These are phyloP conservation scores for Furcifer pardalis DNA, from an alignment of 2,797 vertebrate species.

Conservation along the genomic window DNA sequence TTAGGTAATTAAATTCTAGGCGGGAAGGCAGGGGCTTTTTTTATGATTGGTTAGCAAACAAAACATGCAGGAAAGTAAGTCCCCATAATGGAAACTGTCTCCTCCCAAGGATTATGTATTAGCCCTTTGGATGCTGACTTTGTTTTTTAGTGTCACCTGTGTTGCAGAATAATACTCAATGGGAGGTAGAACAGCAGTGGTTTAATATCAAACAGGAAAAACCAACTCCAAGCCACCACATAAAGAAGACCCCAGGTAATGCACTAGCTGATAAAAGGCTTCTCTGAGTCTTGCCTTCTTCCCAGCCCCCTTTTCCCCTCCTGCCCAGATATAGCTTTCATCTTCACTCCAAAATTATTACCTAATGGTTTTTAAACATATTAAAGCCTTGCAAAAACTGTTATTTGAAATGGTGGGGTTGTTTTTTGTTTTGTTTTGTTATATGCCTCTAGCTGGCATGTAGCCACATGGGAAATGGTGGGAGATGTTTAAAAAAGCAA, in stretches of 20 bases:
- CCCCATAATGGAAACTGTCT: too few species aligned
- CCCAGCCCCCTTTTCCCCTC: neutral
- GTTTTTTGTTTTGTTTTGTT: too few species aligned
- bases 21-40: too few species aligned
- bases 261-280: conserved; percentile 5
- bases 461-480: too few species aligned
- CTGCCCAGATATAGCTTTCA: conserved; percentile 9
- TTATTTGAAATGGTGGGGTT: too few species aligned
- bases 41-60: too few species aligned
- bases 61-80: too few species aligned
- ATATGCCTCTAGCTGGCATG: too few species aligned
- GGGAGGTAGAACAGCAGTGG: conserved; percentile 2
- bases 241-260: neutral
- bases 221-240: neutral
- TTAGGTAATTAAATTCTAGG: too few species aligned
- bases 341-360: neutral
- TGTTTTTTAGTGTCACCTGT: conserved; percentile 4
- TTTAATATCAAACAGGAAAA: neutral
- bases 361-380: neutral
- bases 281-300: conserved; percentile 3
- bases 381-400: neutral
- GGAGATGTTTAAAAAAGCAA: neutral
- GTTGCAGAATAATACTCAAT: conserved; percentile 13
- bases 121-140: too few species aligned
- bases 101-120: too few species aligned